A percentile compares a stretch with the other conserved stretches of the same genome.
phyloP scores from a whole-genome alignment of 1,140 invertebrate species.

The Lasaia peninsularis region DNA sequence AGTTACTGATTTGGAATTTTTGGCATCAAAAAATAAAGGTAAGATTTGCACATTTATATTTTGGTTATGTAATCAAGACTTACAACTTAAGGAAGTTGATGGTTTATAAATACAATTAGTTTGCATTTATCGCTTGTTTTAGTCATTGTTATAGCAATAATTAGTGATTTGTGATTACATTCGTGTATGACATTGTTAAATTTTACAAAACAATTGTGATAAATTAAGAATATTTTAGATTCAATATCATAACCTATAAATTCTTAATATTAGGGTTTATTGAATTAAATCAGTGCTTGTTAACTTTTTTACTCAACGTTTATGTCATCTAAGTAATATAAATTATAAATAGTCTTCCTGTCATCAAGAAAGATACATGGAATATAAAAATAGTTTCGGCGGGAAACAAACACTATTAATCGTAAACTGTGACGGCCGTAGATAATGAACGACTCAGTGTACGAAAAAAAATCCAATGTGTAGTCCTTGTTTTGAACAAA shows the following conservation, averaged over 20 bases:
- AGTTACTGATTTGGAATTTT: background rate
- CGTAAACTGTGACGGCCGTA: background rate
- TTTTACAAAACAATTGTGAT: background rate
- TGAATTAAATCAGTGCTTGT: too few species aligned
- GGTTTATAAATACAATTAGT: constrained; percentile 5
- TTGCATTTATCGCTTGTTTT: background rate
- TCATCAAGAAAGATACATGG: background rate
- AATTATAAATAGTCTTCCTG: background rate
- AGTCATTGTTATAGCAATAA: background rate
- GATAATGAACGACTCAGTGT: too few species aligned
- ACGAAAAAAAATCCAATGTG: too few species aligned
- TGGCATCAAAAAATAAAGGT: constrained; percentile 35
- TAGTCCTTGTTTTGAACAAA: background rate
- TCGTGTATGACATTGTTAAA: background rate
- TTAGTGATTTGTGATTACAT: background rate
- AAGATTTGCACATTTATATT: constrained; percentile 36
- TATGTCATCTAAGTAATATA: too few species aligned
- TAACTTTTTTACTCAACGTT: too few species aligned
- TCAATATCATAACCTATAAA: constrained; percentile 4
- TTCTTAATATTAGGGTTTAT: too few species aligned
- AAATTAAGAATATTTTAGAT: background rate
- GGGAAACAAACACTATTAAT: background rate
- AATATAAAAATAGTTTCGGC: background rate
- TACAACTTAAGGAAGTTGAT: background rate
- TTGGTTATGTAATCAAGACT: constrained; percentile 53